Evolutionary conservation across 2,797 vertebrate species (phyloP).

Genomic region (Sylvia borin): DNA sequence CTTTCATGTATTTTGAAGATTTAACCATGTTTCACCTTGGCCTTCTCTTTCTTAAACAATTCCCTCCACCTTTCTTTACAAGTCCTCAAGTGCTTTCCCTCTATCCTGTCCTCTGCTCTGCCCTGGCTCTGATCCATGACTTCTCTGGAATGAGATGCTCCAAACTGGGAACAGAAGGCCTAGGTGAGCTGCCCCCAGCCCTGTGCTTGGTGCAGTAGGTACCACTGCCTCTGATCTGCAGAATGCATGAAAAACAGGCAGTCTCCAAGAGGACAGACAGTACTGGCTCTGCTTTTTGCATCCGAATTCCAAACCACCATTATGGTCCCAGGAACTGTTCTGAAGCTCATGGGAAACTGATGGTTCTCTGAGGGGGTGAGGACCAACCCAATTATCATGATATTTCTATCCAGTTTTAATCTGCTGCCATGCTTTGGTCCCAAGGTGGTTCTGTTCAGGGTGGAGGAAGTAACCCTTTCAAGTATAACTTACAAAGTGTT

Average conservation of each 20-base stretch:
- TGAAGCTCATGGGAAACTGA: background rate
- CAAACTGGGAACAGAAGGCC: background rate
- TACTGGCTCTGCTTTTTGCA: background rate
- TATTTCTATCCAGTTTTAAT: background rate
- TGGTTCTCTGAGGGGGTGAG: background rate
- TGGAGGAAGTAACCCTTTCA: background rate
- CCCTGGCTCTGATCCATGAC: background rate
- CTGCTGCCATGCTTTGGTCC: background rate
- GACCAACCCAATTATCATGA: accelerated
- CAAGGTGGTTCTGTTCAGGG: background rate
- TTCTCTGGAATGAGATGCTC: background rate
- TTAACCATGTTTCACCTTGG: background rate
- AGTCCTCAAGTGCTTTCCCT: background rate
- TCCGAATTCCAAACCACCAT: background rate
- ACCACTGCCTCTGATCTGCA: background rate
- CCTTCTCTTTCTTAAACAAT: background rate
- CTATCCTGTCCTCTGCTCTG: background rate
- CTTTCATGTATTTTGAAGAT: background rate
- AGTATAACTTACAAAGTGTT: constrained; percentile 16
- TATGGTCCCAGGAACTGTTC: background rate
- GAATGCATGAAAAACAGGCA: background rate
- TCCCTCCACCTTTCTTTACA: background rate
- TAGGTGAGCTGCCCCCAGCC: background rate
- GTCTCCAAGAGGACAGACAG: background rate
- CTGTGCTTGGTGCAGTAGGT: background rate